These are phyloP conservation scores for Rhingia campestris DNA, from an alignment of 2,888 invertebrate genomes.

Conservation along the genomic window DNA sequence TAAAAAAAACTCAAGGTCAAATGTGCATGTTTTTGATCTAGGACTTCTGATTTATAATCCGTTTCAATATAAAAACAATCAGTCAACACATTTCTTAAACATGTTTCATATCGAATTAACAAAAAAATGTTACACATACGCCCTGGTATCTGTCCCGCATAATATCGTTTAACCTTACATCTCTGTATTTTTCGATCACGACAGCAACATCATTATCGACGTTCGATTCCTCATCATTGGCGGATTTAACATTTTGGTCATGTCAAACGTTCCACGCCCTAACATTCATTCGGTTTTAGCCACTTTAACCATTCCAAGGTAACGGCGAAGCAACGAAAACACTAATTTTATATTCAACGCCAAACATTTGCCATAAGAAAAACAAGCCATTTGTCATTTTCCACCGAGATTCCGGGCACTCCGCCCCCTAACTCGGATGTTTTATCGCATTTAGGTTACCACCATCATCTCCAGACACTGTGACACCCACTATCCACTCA, in stretches of 20 bases:
- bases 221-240: neutral
- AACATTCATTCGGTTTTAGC: conserved; percentile 20
- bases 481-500: neutral
- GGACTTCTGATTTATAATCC: too few relatives aligned
- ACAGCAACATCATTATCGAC: neutral
- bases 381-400: conserved; percentile 64
- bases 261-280: conserved; percentile 1
- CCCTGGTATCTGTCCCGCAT: too few relatives aligned
- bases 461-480: conserved; percentile 8
- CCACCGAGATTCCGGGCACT: conserved; percentile 2
- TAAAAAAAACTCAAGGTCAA: too few relatives aligned
- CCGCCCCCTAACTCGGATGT: neutral
- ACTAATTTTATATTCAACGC: conserved; percentile 58
- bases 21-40: too few relatives aligned
- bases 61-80: too few relatives aligned
- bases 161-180: too few relatives aligned
- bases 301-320: conserved; percentile 16
- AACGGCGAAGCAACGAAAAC: conserved; percentile 24
- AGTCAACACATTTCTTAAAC: too few relatives aligned
- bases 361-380: conserved; percentile 64
- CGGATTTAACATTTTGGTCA: neutral
- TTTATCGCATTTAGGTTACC: conserved; percentile 25
- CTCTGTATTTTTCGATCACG: too few relatives aligned
- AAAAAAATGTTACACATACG: too few relatives aligned
- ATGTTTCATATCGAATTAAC: too few relatives aligned